phyloP scores from a whole-genome alignment of 2,113 vertebrate genomes.

The Zonotrichia leucophrys region DNA sequence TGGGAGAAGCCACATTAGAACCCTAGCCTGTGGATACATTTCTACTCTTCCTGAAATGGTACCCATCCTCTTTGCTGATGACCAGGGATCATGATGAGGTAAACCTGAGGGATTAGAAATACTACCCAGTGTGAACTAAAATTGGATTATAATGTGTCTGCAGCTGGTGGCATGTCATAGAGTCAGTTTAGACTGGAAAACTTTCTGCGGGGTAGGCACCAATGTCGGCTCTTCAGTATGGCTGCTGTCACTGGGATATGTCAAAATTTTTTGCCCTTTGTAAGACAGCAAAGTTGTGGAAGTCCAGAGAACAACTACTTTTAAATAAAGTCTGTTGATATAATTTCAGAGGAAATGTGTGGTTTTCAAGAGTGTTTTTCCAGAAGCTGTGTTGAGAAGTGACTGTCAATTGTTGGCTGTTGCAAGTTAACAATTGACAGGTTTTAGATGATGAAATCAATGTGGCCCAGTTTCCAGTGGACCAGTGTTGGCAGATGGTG shows the following conservation, averaged over 20 bases:
- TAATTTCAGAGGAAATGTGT: background rate
- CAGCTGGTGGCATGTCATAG: background rate
- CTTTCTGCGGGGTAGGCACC: background rate
- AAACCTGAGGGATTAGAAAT: background rate
- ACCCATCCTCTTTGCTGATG: background rate
- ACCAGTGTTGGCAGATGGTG: background rate
- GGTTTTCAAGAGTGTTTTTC: background rate
- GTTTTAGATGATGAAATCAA: background rate
- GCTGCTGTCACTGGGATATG: background rate
- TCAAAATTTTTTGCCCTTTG: background rate
- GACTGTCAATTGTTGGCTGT: background rate
- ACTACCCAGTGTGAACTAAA: background rate
- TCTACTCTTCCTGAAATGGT: background rate
- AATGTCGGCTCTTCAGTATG: background rate
- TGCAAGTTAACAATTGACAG: background rate
- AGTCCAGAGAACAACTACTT: background rate
- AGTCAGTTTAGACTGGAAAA: background rate
- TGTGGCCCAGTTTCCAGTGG: background rate
- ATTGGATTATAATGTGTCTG: background rate
- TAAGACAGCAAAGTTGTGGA: background rate
- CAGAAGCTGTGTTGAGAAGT: background rate
- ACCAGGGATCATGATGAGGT: background rate
- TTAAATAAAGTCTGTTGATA: background rate
- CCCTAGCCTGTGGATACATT: background rate
- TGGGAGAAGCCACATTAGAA: background rate